Evolutionary conservation across 2,797 vertebrate species (phyloP).

Genomic region (Chaunax sp.): DNA sequence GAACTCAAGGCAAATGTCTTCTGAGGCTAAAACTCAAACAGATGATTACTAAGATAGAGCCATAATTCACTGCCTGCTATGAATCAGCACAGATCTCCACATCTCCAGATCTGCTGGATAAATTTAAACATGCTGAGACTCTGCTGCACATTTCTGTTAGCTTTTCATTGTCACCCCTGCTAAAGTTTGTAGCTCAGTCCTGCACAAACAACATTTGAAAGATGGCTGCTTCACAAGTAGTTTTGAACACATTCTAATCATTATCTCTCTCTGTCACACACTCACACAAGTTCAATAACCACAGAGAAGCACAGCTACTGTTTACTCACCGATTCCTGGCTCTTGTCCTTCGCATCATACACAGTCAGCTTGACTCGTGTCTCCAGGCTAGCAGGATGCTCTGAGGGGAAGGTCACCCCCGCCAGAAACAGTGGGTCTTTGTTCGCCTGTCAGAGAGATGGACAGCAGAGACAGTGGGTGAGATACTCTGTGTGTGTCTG

Average conservation of each 20-base stretch:
- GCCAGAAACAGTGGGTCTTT: slow-evolving; percentile 97
- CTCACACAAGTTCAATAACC: not conserved
- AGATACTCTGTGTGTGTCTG: slow-evolving; percentile 19
- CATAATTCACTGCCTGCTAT: slow-evolving; percentile 19
- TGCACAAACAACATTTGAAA: slow-evolving; percentile 28
- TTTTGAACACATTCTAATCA: slow-evolving; percentile 39
- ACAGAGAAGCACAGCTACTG: slow-evolving; percentile 17
- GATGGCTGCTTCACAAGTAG: slow-evolving; percentile 18
- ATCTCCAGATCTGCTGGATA: slow-evolving; percentile 39
- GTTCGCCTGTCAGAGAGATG: slow-evolving; percentile 87
- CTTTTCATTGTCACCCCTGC: slow-evolving; percentile 44
- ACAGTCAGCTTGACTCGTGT: slow-evolving; percentile 94
- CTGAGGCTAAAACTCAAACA: slow-evolving; percentile 23
- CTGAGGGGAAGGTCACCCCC: slow-evolving; percentile 93
- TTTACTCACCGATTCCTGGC: slow-evolving; percentile 91
- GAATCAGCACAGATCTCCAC: slow-evolving; percentile 28
- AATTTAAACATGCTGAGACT: slow-evolving; percentile 59
- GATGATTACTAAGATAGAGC: slow-evolving; percentile 26
- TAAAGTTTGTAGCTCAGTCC: slow-evolving; percentile 41
- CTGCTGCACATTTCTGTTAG: no score
- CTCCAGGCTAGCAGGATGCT: slow-evolving; percentile 92
- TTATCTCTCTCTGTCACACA: slow-evolving; percentile 19
- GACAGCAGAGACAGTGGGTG: slow-evolving; percentile 52
- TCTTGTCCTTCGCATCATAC: slow-evolving; percentile 96
- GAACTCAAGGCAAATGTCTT: slow-evolving; percentile 46